phyloP scores from a whole-genome alignment of 2,113 vertebrate species.

The Gobiocypris rarus region DNA sequence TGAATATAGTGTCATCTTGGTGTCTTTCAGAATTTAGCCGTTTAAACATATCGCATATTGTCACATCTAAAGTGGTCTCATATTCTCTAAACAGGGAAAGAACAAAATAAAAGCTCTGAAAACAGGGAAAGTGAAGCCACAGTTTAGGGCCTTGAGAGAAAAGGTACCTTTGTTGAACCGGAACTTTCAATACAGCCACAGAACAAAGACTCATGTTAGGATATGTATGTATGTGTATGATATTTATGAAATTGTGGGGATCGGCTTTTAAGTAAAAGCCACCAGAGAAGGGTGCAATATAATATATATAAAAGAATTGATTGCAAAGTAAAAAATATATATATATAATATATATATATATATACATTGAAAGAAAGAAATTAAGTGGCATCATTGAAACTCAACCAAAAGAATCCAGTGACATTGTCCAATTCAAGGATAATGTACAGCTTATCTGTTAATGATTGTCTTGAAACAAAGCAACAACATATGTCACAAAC shows the following conservation, averaged over 20 bases:
- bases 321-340: background rate
- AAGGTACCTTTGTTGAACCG: conserved; percentile 37
- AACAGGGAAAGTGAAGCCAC: background rate
- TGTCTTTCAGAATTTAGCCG: background rate
- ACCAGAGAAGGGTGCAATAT: background rate
- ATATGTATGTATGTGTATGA: no score
- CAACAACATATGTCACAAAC: background rate
- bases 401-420: background rate
- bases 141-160: conserved; percentile 32
- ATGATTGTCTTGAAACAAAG: background rate
- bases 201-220: conserved; percentile 27
- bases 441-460: background rate
- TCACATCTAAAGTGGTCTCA: background rate
- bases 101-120: background rate
- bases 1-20: background rate
- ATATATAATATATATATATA: no score
- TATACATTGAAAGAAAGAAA: conserved; percentile 11
- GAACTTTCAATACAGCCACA: conserved; percentile 27
- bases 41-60: conserved; percentile 6
- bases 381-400: background rate
- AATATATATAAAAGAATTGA: conserved; percentile 12
- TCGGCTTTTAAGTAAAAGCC: background rate
- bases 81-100: background rate
- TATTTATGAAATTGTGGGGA: background rate
- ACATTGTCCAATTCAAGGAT: background rate